Evolutionary conservation across 2,888 invertebrate genomes (phyloP).

Genomic region (Sphaerophoria rueppellii): DNA sequence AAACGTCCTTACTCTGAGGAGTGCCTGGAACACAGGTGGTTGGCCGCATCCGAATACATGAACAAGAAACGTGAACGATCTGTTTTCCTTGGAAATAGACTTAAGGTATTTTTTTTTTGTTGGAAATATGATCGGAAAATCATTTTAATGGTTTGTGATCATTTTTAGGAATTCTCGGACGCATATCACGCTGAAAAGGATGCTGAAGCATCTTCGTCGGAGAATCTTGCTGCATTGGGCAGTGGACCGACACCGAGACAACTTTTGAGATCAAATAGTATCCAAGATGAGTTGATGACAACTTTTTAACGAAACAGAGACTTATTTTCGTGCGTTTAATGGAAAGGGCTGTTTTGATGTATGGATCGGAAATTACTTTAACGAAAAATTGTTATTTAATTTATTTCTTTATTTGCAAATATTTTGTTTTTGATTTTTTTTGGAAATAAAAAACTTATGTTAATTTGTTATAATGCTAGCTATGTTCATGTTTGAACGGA

Average conservation of each 20-base stretch:
- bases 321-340: conserved; percentile 69
- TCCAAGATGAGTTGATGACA: conserved; percentile 91
- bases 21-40: conserved; percentile 97
- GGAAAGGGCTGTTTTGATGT: conserved; percentile 59
- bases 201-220: conserved; percentile 85
- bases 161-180: conserved; percentile 88
- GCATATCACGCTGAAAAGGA: conserved; percentile 89
- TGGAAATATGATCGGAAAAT: conserved; percentile 2
- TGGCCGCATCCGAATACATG: conserved; percentile 95
- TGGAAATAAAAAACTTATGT: conserved; percentile 14
- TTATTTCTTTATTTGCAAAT: conserved; percentile 17
- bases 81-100: conserved; percentile 91
- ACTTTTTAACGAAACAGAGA: conserved; percentile 76
- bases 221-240: conserved; percentile 84
- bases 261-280: conserved; percentile 90
- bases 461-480: neutral
- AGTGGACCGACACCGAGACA: conserved; percentile 84
- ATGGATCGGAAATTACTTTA: conserved; percentile 1
- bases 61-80: conserved; percentile 95
- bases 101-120: conserved; percentile 84
- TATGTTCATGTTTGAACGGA: no score
- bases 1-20: conserved; percentile 97
- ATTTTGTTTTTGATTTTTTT: neutral
- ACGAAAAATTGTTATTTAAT: conserved; percentile 7
- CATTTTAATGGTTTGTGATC: neutral